These are phyloP conservation scores for Ardeotis arabs DNA, from an alignment of 2,113 vertebrate genomes.

Conservation along the genomic window DNA sequence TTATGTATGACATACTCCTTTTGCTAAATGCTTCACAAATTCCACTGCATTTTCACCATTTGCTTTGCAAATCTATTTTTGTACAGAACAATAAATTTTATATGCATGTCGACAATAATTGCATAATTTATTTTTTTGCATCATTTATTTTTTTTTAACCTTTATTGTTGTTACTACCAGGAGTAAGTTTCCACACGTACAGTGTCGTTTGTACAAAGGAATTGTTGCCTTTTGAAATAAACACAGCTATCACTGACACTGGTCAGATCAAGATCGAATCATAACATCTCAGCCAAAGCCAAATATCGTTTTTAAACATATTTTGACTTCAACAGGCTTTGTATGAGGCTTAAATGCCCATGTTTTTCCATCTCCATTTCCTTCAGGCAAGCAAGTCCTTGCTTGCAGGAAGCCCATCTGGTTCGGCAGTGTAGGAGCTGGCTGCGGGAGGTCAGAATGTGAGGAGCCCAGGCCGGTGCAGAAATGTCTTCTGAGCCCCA, in stretches of 20 bases:
- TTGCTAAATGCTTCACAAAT: neutral
- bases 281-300: neutral
- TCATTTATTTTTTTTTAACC: neutral
- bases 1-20: fast-evolving
- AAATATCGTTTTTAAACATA: neutral
- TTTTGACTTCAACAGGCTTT: neutral
- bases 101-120: neutral
- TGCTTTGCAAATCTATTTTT: neutral
- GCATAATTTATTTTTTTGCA: neutral
- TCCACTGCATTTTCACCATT: neutral
- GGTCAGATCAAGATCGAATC: neutral
- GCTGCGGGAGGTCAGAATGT: neutral
- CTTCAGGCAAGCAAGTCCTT: neutral
- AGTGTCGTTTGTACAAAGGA: neutral
- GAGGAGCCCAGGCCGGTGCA: neutral
- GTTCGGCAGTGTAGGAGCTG: neutral
- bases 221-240: neutral
- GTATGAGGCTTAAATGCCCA: neutral
- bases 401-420: neutral
- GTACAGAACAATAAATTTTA: neutral
- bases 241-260: neutral
- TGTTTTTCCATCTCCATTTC: neutral
- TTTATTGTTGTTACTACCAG: neutral
- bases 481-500: neutral
- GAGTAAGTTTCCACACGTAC: neutral